These are phyloP conservation scores for Cybosia mesomella DNA, from an alignment of 2,888 invertebrate species.

Conservation along the genomic window DNA sequence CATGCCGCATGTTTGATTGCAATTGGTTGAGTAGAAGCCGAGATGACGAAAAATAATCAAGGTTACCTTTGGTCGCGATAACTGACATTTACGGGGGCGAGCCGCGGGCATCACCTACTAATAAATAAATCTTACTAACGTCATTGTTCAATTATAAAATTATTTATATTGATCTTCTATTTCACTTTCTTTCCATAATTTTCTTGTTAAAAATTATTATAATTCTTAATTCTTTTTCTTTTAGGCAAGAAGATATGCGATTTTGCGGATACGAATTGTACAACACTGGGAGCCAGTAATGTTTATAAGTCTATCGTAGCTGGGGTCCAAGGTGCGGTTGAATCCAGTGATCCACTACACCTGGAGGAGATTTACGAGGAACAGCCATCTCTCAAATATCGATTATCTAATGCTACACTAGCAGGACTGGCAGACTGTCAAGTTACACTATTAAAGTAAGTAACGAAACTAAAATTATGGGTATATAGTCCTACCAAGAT, in stretches of 20 bases:
- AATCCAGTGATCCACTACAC: conserved; percentile 6
- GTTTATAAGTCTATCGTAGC: background rate
- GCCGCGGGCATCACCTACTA: too few relatives aligned
- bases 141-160: too few relatives aligned
- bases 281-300: background rate
- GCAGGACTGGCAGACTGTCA: background rate
- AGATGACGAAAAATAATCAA: too few relatives aligned
- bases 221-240: background rate
- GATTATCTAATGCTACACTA: background rate
- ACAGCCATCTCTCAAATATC: background rate
- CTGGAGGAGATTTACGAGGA: background rate
- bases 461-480: background rate
- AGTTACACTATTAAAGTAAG: background rate
- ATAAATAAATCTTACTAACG: too few relatives aligned
- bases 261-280: background rate
- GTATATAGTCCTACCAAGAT: too few relatives aligned
- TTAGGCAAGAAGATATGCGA: conserved; percentile 9
- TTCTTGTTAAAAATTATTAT: background rate
- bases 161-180: background rate
- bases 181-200: background rate
- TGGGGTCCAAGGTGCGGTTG: background rate
- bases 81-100: too few relatives aligned
- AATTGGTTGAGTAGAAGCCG: too few relatives aligned
- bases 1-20: too few relatives aligned
- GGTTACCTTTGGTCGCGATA: too few relatives aligned